Percentiles rank a stretch among this genome's conserved stretches.
These are phyloP conservation scores for Pemphigus obesinymphae DNA, from an alignment of 1,140 invertebrate genomes.

Conservation along the genomic window DNA sequence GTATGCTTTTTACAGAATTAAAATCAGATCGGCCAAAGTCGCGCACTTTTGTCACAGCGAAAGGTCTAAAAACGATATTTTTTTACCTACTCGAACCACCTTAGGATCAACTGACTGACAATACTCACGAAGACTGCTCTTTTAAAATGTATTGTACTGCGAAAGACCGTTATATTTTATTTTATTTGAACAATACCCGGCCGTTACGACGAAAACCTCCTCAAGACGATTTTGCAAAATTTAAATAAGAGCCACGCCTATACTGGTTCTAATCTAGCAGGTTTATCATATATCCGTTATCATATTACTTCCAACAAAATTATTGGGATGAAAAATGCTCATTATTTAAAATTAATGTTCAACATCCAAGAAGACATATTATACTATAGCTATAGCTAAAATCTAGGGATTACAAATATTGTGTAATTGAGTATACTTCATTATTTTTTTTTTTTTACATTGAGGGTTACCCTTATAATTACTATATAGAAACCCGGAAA, in stretches of 20 bases:
- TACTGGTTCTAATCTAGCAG: background rate
- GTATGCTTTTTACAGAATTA: too few species aligned
- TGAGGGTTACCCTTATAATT: background rate
- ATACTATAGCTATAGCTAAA: background rate
- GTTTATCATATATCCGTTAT: background rate
- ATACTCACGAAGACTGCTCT: background rate
- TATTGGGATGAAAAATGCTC: background rate
- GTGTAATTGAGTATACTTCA: background rate
- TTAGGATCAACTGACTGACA: background rate
- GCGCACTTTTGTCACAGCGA: too few species aligned
- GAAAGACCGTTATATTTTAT: conserved; percentile 9
- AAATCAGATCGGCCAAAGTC: too few species aligned
- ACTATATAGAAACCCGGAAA: background rate
- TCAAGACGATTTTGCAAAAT: background rate
- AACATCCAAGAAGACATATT: background rate
- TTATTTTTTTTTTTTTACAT: background rate
- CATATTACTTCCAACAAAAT: conserved; percentile 7
- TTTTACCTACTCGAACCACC: too few species aligned
- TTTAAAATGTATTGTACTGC: background rate
- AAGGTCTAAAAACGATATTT: too few species aligned
- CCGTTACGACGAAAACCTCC: background rate
- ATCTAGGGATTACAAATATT: background rate
- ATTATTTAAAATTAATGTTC: background rate
- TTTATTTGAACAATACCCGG: background rate
- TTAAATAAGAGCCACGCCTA: background rate